Conservation (phyloP, 2,113 vertebrate species). For the Macaca mulatta region DNA sequence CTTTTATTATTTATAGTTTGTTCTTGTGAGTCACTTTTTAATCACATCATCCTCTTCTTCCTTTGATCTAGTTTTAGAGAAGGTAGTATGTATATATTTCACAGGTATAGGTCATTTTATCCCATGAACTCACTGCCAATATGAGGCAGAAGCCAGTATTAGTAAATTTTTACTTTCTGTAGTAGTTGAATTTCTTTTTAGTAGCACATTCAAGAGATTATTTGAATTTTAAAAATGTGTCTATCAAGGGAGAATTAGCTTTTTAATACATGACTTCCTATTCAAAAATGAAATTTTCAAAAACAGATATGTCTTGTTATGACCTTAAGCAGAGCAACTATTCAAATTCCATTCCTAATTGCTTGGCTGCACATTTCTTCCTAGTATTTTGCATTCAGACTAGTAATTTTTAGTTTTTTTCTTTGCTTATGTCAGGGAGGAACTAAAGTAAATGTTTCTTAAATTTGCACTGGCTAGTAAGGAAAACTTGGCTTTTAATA, state of each 20-base stretch:
- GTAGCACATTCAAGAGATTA: not conserved
- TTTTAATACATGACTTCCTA: not conserved
- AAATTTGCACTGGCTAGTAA: not conserved
- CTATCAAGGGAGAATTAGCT: not conserved
- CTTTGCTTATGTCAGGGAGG: not conserved
- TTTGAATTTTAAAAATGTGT: not conserved
- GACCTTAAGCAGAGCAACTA: not conserved
- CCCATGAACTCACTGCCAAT: not conserved
- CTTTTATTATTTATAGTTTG: not conserved
- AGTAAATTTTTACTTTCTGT: not conserved
- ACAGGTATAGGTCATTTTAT: not conserved
- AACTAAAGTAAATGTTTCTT: not conserved
- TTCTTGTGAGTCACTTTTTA: not conserved
- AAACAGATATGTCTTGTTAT: not conserved
- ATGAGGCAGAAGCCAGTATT: not conserved
- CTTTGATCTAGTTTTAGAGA: not conserved
- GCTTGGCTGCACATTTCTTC: not conserved
- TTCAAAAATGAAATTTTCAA: slow-evolving; percentile 36
- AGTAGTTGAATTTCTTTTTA: not conserved
- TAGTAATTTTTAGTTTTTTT: not conserved
- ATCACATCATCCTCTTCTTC: not conserved
- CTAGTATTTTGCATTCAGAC: not conserved
- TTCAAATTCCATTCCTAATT: slow-evolving; percentile 16
- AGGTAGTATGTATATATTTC: not conserved
- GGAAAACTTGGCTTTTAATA: not conserved